Percentiles rank a stretch among this genome's conserved stretches.
These are phyloP conservation scores for Xerus inauris DNA, from an alignment of 2,113 vertebrate genomes.

Conservation along the genomic window DNA sequence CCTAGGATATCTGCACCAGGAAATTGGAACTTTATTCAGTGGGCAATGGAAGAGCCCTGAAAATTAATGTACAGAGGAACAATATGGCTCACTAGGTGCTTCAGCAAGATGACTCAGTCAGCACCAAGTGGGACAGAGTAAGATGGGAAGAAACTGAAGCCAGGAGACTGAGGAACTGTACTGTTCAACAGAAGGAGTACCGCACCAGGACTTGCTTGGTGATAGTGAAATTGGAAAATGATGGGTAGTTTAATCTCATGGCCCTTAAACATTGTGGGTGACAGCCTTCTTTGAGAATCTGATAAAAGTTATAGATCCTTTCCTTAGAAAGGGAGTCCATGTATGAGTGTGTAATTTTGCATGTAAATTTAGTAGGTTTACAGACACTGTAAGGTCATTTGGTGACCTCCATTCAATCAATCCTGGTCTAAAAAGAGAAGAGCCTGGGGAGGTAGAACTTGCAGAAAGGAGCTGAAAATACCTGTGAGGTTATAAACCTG, in stretches of 20 bases:
- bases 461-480: neutral
- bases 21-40: neutral
- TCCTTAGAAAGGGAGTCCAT: neutral
- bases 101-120: neutral
- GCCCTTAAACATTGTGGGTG: neutral
- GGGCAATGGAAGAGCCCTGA: accelerated
- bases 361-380: neutral
- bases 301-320: neutral
- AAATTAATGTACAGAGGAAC: neutral
- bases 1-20: neutral
- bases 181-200: neutral
- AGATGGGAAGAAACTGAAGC: neutral
- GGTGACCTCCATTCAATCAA: neutral
- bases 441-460: neutral
- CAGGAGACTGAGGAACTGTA: neutral
- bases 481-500: neutral
- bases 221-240: neutral
- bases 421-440: neutral
- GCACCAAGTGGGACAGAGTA: neutral
- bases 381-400: neutral
- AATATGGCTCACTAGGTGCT: neutral
- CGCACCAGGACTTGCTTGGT: neutral
- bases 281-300: neutral
- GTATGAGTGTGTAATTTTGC: neutral
- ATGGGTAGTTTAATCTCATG: neutral